Base-by-base conservation (phyloP, 2,888 invertebrate species). In the Apotomis capreana region DNA sequence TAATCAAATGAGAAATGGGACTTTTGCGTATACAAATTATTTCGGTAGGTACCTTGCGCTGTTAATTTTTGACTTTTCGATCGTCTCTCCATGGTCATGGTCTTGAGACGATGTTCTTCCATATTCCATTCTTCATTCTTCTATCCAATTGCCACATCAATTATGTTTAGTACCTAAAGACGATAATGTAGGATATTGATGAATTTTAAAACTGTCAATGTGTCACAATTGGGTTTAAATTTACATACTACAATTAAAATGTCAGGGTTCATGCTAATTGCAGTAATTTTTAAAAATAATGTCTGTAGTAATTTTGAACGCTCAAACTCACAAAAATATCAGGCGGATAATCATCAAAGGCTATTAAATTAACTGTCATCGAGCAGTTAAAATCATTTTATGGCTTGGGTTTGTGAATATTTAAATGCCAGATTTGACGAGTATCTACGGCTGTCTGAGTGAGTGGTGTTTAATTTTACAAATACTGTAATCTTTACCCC, bases 181-280 rank as follows among this genome's bases (percentile, higher is more conserved):
- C 8, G 2, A 49, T 10, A 49, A 49, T 9, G 49, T 10, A 9
- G 5, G 9, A 8, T 49, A 49, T 49, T 12, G 49, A 49, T 64
- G 44, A 40, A 44, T 44, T 10, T 1, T 64, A 15, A 49, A 46
- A 67, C 46, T 37, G 44, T 26, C 8, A 8, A 3, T n/a, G 13
- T 49, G 8, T 44, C 12, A 44, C 36, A 51, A 55, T 68, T 51
- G 49, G 49, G 9, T n/a, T 15, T 40, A 51, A 67, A 61, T 13
- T 26, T 52, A 26, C 62, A 74, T 75, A 76, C 75, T 74, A 70
- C 70, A 69, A 40, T 76, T 70, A 69, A 84, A 88, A 86, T 84
- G 82, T 81, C 86, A 86, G 81, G 81, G 80, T 78, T 77, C 73
- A 76, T 72, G 79, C 76, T 80, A 86, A 83, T 83, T 83, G 77